These are phyloP conservation scores for Escarpia spicata DNA, from an alignment of 2,888 invertebrate species.

Conservation along the genomic window DNA sequence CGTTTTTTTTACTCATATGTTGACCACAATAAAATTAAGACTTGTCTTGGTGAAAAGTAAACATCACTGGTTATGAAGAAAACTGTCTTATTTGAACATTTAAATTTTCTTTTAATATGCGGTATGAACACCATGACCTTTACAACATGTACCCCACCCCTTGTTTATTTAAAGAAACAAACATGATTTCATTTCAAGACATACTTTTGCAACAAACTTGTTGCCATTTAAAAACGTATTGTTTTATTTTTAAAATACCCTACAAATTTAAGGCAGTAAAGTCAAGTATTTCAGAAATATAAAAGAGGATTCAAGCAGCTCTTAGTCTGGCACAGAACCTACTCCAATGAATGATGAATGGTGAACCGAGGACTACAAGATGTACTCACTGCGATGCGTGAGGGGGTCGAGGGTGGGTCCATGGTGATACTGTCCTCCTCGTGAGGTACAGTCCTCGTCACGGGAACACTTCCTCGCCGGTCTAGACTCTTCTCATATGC, in stretches of 20 bases:
- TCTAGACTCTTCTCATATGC: conserved; percentile 82
- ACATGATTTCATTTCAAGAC: background rate
- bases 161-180: too few relatives aligned
- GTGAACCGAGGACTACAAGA: too few relatives aligned
- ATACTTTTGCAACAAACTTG: too few relatives aligned
- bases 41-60: background rate
- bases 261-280: too few relatives aligned
- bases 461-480: conserved; percentile 74
- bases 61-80: background rate
- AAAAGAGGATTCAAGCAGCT: too few relatives aligned
- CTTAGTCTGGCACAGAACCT: too few relatives aligned
- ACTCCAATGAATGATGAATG: too few relatives aligned
- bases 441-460: conserved; percentile 74
- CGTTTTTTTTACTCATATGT: background rate
- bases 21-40: background rate
- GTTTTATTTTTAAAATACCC: too few relatives aligned
- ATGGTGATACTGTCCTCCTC: conserved; percentile 59
- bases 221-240: too few relatives aligned
- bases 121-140: background rate
- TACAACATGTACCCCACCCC: too few relatives aligned
- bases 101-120: background rate
- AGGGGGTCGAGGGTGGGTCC: conserved; percentile 77
- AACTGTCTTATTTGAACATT: background rate
- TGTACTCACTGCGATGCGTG: conserved; percentile 77
- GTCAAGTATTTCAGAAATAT: too few relatives aligned